Conservation (phyloP, 2,113 vertebrate species). For the Parus major region DNA sequence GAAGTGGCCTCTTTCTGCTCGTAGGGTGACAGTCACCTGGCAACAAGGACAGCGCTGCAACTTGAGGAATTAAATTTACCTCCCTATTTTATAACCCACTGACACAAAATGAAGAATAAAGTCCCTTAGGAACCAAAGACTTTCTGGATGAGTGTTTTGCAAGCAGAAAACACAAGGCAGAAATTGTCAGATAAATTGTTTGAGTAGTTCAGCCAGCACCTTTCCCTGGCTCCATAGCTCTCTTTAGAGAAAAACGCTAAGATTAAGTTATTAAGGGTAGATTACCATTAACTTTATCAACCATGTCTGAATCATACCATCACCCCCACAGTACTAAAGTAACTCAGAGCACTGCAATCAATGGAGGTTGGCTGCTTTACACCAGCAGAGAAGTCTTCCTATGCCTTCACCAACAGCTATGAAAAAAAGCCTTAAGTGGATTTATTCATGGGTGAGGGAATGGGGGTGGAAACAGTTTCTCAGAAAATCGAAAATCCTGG, state of each 20-base stretch:
- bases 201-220: neutral
- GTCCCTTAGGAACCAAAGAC: fast-evolving
- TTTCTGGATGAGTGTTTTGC: neutral
- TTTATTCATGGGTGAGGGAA: constrained; percentile 21
- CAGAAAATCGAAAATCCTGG: constrained; percentile 26
- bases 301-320: neutral
- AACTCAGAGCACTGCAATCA: neutral
- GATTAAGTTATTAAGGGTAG: neutral
- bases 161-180: neutral
- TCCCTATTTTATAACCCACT: neutral
- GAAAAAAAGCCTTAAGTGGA: neutral
- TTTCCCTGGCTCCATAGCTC: neutral
- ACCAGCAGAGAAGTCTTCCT: neutral
- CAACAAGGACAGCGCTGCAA: neutral
- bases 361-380: neutral
- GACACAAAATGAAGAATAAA: neutral
- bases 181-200: neutral
- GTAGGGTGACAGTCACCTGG: neutral
- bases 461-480: neutral
- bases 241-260: neutral
- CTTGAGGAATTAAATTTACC: neutral
- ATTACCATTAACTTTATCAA: neutral
- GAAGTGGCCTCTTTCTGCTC: neutral
- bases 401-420: neutral
- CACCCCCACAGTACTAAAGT: neutral